These are phyloP conservation scores for Molossus molossus DNA, from an alignment of 2,797 vertebrate species.

Conservation along the genomic window DNA sequence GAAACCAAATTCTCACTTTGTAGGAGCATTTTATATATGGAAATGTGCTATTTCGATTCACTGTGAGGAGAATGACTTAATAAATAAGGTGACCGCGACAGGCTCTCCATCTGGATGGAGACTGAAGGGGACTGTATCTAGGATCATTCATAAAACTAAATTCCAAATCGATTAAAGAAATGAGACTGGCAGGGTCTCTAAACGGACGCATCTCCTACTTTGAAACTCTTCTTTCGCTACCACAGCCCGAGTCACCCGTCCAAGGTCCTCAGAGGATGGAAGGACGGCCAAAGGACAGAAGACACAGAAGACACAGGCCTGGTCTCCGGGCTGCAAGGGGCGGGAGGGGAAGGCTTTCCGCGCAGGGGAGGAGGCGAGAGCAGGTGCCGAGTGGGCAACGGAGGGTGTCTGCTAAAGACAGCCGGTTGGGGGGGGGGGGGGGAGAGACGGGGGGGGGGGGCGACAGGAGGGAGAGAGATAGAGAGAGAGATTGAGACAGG, in stretches of 20 bases:
- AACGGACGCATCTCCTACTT: not conserved
- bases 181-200: not conserved
- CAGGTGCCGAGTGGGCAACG: not conserved
- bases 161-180: not conserved
- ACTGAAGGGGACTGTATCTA: not conserved
- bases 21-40: constrained; percentile 23
- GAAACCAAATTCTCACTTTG: constrained; percentile 23
- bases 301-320: not conserved
- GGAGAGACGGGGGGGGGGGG: too few relatives aligned
- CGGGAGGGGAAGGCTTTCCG: not conserved
- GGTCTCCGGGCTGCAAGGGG: not conserved
- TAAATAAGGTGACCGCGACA: constrained; percentile 38
- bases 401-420: not conserved
- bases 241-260: not conserved
- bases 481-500: not conserved
- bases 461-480: not conserved
- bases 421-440: too few relatives aligned
- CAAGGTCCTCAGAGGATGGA: not conserved
- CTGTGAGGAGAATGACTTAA: constrained; percentile 45
- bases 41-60: constrained; percentile 23
- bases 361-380: not conserved
- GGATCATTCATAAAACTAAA: constrained; percentile 39
- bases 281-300: not conserved
- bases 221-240: not conserved
- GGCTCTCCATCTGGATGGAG: constrained; percentile 26